Base-by-base conservation (phyloP, 2,797 vertebrate genomes). In the Amblyraja radiata region DNA sequence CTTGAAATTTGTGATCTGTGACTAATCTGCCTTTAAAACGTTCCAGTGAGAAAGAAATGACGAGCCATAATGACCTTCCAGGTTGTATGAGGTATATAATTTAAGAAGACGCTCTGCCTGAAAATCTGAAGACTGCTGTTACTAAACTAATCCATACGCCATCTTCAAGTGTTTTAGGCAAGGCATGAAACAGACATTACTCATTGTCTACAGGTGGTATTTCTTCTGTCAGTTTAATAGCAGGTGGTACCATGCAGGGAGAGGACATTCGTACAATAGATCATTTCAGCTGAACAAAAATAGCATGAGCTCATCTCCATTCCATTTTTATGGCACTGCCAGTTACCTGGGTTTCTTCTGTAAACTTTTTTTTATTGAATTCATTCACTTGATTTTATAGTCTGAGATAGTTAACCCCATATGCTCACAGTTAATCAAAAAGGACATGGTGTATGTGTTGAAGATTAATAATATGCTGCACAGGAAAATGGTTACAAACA, bases 111-210 rank as follows among this genome's bases (percentile, higher is more conserved):
- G 94, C 93, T 94, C 79, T 94, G 95, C 94, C 95, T 95, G 95
- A 96, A 93, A 95, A 95, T 77, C 94, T 95, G 95, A 95, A 95
- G 94, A 96, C 95, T 95, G 95, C 96, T 97, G 96, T 96, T 97
- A 96, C 97, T 97, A 97, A 97, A 96, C 96, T 97, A 97, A 97
- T 97, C 97, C 97, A 97, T 97, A 96, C 96, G 97, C 96, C 95
- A 95, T 93, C 96, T 95, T 96, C 94, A 96, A 94, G 93, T 95
- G 94, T 94, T 95, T 94, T 95, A 96, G 94, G 94, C 96, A 96
- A 96, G 68, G 94, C 95, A 94, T 95, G 95, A 95, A 95, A 94
- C 94, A 97, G 95, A 95, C 96, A 96, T 96, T 95, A 95, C 95
- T 97, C 96, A 96, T 94, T 94, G 95, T 96, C 95, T 95, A 95